phyloP scores from a whole-genome alignment of 92 coral and sea anemone species.

The Muricea muricata region DNA sequence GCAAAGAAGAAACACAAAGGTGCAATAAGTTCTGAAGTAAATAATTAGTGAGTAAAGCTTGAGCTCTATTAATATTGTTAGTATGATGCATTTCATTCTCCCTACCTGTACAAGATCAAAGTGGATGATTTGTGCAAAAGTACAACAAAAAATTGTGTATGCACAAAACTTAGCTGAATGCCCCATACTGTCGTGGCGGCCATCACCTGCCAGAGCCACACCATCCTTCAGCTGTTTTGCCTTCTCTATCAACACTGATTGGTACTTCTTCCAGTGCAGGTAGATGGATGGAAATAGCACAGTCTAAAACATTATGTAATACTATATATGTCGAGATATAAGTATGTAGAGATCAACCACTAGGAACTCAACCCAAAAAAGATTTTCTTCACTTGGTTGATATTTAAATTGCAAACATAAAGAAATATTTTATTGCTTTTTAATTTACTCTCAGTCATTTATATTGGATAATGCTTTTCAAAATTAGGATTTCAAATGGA shows the following conservation, averaged over 20 bases:
- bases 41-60: not conserved
- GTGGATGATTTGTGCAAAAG: not conserved
- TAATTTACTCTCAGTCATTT: no score
- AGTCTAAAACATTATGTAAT: no score
- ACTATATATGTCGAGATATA: no score
- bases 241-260: not conserved
- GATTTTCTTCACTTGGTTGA: no score
- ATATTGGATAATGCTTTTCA: no score
- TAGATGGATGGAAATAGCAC: not conserved
- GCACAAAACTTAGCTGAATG: constrained; percentile 5
- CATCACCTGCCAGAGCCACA: not conserved
- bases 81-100: no score
- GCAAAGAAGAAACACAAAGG: not conserved
- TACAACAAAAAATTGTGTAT: constrained; percentile 14
- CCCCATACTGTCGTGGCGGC: not conserved
- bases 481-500: no score
- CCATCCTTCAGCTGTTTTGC: not conserved
- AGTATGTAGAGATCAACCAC: no score
- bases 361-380: no score
- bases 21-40: not conserved
- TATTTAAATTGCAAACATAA: no score
- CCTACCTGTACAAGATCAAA: not conserved
- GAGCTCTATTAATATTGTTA: not conserved
- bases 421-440: no score
- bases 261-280: constrained; percentile 11